A percentile compares a stretch with the other conserved stretches of the same genome.
Conservation (phyloP, 2,888 invertebrate genomes). For the Exocentrus adspersus region DNA sequence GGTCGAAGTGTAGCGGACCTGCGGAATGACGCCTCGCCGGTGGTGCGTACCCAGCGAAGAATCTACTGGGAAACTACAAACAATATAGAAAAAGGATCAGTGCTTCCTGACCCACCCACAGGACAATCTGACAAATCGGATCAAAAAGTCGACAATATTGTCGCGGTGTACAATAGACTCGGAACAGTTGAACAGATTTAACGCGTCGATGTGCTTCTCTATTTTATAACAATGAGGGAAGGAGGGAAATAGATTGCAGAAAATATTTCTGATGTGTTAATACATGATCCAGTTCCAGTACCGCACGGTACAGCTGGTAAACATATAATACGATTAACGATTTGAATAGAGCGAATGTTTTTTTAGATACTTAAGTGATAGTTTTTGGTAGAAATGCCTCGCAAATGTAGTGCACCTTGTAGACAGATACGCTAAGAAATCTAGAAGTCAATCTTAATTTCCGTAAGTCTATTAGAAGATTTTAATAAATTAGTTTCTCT, state of each 20-base stretch:
- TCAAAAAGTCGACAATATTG: slow-evolving; percentile 67
- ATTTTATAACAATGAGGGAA: slow-evolving; percentile 20
- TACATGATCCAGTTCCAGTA: slow-evolving; percentile 1
- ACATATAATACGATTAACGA: background rate
- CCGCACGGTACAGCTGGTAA: background rate
- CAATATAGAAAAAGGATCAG: slow-evolving; percentile 64
- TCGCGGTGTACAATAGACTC: slow-evolving; percentile 61
- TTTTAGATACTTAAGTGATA: no score
- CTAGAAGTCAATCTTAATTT: no score
- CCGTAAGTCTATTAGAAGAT: no score
- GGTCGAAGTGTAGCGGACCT: slow-evolving; percentile 50
- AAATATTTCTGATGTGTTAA: slow-evolving; percentile 12
- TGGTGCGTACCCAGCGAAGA: background rate
- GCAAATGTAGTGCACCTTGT: no score
- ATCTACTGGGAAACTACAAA: slow-evolving; percentile 50
- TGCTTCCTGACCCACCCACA: slow-evolving; percentile 63
- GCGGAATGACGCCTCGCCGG: slow-evolving; percentile 21
- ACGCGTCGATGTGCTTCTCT: slow-evolving; percentile 58
- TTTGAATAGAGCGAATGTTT: background rate
- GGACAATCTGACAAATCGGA: slow-evolving; percentile 65
- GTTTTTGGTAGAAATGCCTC: no score
- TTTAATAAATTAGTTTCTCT: slow-evolving; percentile 4
- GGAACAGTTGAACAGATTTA: slow-evolving; percentile 56
- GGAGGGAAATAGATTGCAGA: slow-evolving; percentile 12
- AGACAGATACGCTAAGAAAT: no score